phyloP scores from a whole-genome alignment of 2,113 vertebrate genomes.

The Phylloscopus trochilus region DNA sequence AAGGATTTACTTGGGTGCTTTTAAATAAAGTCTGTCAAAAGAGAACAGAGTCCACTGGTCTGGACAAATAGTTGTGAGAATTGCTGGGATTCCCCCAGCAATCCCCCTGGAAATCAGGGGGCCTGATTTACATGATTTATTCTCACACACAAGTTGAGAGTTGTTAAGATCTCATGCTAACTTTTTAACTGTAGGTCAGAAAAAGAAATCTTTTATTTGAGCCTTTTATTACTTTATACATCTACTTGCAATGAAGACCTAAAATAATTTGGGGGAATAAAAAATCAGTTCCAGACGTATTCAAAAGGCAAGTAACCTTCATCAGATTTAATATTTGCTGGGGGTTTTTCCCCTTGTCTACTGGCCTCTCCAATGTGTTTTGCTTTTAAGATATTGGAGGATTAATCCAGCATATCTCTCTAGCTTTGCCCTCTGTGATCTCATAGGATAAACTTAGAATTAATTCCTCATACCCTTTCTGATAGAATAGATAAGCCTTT shows the following conservation, averaged over 20 bases:
- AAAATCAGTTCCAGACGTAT: neutral
- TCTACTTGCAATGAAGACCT: neutral
- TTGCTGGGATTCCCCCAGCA: too few species aligned
- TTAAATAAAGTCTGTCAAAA: too few species aligned
- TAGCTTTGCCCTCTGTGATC: conserved; percentile 62
- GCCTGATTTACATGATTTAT: neutral
- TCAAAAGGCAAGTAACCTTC: neutral
- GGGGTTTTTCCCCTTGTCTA: neutral
- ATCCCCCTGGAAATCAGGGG: too few species aligned
- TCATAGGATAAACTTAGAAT: conserved; percentile 70
- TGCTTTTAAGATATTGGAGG: conserved; percentile 56
- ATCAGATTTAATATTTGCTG: neutral
- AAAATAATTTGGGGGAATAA: neutral
- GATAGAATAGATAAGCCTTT: conserved; percentile 79
- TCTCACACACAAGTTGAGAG: fast-evolving
- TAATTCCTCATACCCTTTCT: conserved; percentile 78
- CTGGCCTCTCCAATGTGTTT: conserved; percentile 50
- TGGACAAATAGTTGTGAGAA: too few species aligned
- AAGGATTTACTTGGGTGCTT: neutral
- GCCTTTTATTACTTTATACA: neutral
- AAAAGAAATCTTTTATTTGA: neutral
- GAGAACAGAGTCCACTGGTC: too few species aligned
- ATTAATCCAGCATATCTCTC: conserved; percentile 61
- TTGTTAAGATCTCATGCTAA: neutral
- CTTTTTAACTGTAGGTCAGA: neutral